phyloP scores from a whole-genome alignment of 1,140 invertebrate species.

The Manduca sexta region DNA sequence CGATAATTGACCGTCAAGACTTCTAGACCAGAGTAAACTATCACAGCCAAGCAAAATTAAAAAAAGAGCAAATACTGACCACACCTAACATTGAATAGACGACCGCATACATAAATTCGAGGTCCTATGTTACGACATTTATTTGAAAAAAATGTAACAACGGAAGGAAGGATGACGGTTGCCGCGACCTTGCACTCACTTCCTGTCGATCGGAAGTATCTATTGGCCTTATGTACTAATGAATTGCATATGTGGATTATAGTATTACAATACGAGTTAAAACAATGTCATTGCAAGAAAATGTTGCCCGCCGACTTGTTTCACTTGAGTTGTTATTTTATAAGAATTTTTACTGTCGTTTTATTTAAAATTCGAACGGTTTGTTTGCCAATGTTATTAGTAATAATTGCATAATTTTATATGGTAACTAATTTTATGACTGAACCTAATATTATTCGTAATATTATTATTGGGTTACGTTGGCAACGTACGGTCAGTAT shows the following conservation, averaged over 20 bases:
- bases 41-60: too few relatives aligned
- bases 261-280: neutral
- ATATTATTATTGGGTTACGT: too few relatives aligned
- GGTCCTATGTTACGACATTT: neutral
- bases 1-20: too few relatives aligned
- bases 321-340: constrained; percentile 5
- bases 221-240: neutral
- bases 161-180: constrained; percentile 52
- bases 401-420: too few relatives aligned
- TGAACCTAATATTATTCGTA: neutral
- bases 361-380: neutral
- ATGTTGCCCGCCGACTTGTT: constrained; percentile 8
- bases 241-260: constrained; percentile 2
- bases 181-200: constrained; percentile 41
- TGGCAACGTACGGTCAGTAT: too few relatives aligned
- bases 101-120: neutral
- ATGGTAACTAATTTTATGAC: too few relatives aligned
- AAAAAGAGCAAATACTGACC: too few relatives aligned
- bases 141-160: constrained; percentile 9
- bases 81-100: too few relatives aligned
- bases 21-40: too few relatives aligned
- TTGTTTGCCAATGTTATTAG: neutral
- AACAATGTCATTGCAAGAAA: constrained; percentile 15
- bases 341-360: neutral
- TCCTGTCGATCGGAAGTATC: constrained; percentile 33